Percentiles rank a stretch among this genome's conserved stretches.
Conservation (phyloP, 1,140 invertebrate genomes). For the Araneus ventricosus region DNA sequence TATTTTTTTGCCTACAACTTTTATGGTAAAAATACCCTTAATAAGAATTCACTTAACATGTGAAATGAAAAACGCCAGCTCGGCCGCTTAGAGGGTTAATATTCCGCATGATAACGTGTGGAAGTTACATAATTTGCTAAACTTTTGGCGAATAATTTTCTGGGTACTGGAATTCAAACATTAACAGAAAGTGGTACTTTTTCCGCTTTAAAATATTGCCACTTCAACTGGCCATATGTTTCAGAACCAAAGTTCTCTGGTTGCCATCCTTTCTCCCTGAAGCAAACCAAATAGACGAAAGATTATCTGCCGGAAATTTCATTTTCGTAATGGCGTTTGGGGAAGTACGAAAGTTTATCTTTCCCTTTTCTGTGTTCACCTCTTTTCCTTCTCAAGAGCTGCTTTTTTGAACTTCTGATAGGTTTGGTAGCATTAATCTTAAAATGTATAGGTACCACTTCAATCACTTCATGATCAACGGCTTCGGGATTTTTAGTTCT, state of each 20-base stretch:
- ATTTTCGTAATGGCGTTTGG: slow-evolving; percentile 64
- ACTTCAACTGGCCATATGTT: slow-evolving; percentile 23
- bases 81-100: too few species aligned
- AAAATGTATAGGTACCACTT: background rate
- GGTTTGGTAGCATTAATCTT: slow-evolving; percentile 25
- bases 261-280: background rate
- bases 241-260: background rate
- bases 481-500: background rate
- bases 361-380: background rate
- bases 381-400: background rate
- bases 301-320: slow-evolving; percentile 62
- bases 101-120: too few species aligned
- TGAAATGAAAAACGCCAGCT: too few species aligned
- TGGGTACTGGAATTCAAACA: background rate
- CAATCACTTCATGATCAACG: slow-evolving; percentile 28
- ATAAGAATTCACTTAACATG: too few species aligned
- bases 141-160: too few species aligned
- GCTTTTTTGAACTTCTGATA: slow-evolving; percentile 19
- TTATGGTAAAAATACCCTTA: too few species aligned
- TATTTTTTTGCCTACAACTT: too few species aligned
- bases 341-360: slow-evolving; percentile 55
- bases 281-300: slow-evolving; percentile 8
- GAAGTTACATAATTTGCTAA: too few species aligned
- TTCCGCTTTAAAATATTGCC: slow-evolving; percentile 1
- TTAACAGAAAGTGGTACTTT: background rate